phyloP scores from a whole-genome alignment of 1,140 invertebrate genomes.

The Drosophila takahashii region DNA sequence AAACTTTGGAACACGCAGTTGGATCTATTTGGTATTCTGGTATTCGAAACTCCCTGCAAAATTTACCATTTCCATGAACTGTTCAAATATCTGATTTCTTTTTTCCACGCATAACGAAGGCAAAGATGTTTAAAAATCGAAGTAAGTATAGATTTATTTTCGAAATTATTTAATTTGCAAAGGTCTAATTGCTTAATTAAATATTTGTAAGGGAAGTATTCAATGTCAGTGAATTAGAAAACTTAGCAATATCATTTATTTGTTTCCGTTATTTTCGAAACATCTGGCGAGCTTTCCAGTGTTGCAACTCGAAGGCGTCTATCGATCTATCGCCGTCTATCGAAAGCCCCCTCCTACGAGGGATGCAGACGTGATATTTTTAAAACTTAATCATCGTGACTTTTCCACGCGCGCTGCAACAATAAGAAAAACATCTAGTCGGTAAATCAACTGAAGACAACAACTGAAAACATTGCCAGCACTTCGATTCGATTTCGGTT shows the following conservation, averaged over 20 bases:
- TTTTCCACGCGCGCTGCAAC: conserved; percentile 19
- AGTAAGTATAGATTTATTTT: background rate
- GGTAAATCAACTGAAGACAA: conserved; percentile 26
- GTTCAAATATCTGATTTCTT: too few relatives aligned
- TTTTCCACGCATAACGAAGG: too few relatives aligned
- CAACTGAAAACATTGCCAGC: conserved; percentile 25
- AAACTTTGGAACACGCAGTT: background rate
- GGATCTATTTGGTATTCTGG: too few relatives aligned
- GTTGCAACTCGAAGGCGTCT: background rate
- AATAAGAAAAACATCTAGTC: conserved; percentile 28
- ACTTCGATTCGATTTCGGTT: conserved; percentile 15
- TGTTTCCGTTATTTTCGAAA: background rate
- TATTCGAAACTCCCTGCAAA: background rate
- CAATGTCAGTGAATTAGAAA: too few relatives aligned
- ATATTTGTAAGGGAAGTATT: too few relatives aligned
- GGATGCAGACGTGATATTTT: conserved; percentile 27
- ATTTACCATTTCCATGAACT: background rate
- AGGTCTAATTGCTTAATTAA: too few relatives aligned
- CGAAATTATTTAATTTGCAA: too few relatives aligned
- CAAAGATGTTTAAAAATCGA: background rate
- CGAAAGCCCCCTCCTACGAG: conserved; percentile 5
- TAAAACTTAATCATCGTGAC: conserved; percentile 23
- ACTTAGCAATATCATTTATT: background rate
- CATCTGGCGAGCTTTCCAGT: background rate
- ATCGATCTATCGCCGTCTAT: conserved; percentile 27